Evolutionary conservation across 1,140 invertebrate species (phyloP).

Genomic region (Xylocopa sonorina): DNA sequence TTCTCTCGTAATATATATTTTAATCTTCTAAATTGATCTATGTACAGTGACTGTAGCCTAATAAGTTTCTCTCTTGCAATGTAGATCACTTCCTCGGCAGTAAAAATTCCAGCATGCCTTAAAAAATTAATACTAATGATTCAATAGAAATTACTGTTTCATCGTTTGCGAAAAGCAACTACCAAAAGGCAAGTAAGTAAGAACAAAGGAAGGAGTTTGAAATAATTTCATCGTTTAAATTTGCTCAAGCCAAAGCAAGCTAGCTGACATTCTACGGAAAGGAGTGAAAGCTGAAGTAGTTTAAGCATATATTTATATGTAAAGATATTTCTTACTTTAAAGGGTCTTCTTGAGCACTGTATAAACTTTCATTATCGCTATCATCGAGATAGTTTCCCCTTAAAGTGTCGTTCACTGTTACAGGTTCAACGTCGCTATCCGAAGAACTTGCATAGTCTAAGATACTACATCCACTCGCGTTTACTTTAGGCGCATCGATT

Average conservation of each 20-base stretch:
- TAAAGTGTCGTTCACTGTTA: constrained; percentile 85
- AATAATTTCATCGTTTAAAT: constrained; percentile 9
- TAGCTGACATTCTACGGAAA: constrained; percentile 62
- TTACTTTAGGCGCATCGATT: constrained; percentile 84
- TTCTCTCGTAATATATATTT: constrained; percentile 88
- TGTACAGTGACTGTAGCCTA: constrained; percentile 91
- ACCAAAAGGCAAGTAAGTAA: constrained; percentile 52
- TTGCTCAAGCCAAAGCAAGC: constrained; percentile 73
- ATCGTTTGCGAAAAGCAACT: constrained; percentile 67
- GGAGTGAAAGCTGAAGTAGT: too few relatives aligned
- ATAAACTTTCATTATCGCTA: constrained; percentile 89
- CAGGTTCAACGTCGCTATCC: constrained; percentile 87
- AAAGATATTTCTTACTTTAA: constrained; percentile 85
- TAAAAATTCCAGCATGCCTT: constrained; percentile 93
- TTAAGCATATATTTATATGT: constrained; percentile 2
- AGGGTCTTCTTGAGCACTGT: constrained; percentile 89
- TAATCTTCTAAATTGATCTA: constrained; percentile 90
- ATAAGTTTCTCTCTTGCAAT: constrained; percentile 90
- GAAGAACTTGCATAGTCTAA: constrained; percentile 89
- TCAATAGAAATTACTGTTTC: constrained; percentile 69
- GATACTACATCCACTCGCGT: constrained; percentile 83
- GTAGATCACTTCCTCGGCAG: constrained; percentile 91
- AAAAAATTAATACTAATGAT: constrained; percentile 81
- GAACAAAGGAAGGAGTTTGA: not conserved
- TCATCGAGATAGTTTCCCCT: constrained; percentile 86